phyloP scores from a whole-genome alignment of 2,113 vertebrate species.

The Actinemys pallida region DNA sequence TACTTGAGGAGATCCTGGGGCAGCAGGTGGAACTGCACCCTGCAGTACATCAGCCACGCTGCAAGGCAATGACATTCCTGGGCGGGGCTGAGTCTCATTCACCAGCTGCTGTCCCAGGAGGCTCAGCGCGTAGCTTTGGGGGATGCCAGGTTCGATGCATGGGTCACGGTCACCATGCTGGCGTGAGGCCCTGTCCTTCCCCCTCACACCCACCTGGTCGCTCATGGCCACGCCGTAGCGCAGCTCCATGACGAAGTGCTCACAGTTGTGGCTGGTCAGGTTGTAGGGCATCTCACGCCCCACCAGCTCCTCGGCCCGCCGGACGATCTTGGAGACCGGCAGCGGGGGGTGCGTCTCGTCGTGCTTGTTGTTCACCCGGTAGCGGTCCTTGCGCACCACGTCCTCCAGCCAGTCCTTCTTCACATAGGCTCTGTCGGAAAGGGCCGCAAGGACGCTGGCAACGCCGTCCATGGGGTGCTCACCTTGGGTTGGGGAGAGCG shows the following conservation, averaged over 20 bases:
- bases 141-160: neutral
- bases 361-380: conserved; percentile 80
- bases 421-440: conserved; percentile 70
- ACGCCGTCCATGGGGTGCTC: conserved; percentile 49
- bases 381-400: conserved; percentile 61
- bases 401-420: conserved; percentile 76
- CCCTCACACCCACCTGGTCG: conserved; percentile 75
- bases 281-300: conserved; percentile 69
- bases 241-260: conserved; percentile 84
- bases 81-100: neutral
- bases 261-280: conserved; percentile 78
- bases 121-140: neutral
- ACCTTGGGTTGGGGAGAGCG: conserved; percentile 35
- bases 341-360: conserved; percentile 70
- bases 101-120: neutral
- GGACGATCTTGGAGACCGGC: conserved; percentile 54
- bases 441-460: conserved; percentile 71
- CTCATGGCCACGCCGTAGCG: conserved; percentile 79
- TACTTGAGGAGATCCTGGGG: too few relatives aligned
- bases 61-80: neutral
- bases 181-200: neutral
- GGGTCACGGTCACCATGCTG: neutral
- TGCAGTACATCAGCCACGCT: neutral
- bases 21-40: too few relatives aligned
- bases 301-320: conserved; percentile 59